Evolutionary conservation across 1,140 invertebrate species (phyloP), one percentile per base, ranked within the genome.

Genomic region (Camponotus floridanus): DNA sequence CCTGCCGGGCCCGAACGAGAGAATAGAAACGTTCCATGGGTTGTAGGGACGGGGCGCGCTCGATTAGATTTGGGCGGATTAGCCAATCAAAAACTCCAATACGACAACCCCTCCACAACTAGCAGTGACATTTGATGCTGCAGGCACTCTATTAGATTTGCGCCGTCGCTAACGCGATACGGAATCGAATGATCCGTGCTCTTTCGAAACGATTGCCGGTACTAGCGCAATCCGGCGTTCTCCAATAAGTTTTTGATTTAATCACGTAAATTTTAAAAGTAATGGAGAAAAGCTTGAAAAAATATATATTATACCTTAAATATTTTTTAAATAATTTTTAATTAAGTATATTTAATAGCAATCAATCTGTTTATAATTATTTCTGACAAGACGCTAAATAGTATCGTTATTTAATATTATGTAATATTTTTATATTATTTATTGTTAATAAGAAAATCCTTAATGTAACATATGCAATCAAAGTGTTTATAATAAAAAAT

Each of bases 21-120:
- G 76, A 85, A 87, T 73, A 83, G 68, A 61, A 80, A 62, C 59
- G 80, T 79, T 84, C 36, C 61, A 36, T 76, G 80, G 74, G 67
- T 86, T 62, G 76, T 33, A 78, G 83, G 70, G 80, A 86, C 62
- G 61, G 76, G 81, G 89, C 67, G 83, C 90, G 89, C 85, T 91
- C 93, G 94, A 95, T 95, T 94, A 94, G 94, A 94, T 94, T 94
- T 94, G 94, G 93, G 91, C 90, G 93, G 94, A 95, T 95, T 94
- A 94, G 93, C 93, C 94, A 95, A 95, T 95, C 93, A 94, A 94
- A 95, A 94, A 94, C 93, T 94, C 94, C 93, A 94, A 94, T 94
- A 91, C 93, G 93, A 88, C 92, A 91, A 91, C 90, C 91, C 92
- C 88, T 90, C 89, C 86, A 81, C 87, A 88, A 90, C 87, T 87